Evolutionary conservation across 2,797 vertebrate species (phyloP).

Genomic region (Pseudomugil gertrudae): DNA sequence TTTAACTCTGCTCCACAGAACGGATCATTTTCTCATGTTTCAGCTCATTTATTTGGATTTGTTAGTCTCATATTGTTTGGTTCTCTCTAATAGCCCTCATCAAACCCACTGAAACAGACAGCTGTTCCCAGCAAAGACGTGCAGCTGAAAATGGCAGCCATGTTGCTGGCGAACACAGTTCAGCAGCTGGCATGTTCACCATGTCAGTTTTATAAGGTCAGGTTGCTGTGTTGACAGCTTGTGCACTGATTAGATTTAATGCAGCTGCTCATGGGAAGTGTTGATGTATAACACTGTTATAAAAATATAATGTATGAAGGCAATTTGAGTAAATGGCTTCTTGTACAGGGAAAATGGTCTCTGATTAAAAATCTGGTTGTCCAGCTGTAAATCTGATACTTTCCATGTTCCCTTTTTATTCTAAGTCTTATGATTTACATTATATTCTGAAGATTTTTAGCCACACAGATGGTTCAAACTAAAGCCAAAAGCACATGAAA

Average conservation of each 20-base stretch:
- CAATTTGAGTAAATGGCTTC: slow-evolving; percentile 4
- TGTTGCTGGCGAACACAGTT: too few species aligned
- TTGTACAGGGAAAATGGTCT: neutral
- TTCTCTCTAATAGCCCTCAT: neutral
- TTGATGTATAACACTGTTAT: slow-evolving; percentile 1
- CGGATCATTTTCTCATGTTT: neutral
- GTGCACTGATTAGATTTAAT: slow-evolving; percentile 12
- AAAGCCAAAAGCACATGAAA: neutral
- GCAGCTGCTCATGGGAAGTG: neutral
- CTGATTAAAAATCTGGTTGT: neutral
- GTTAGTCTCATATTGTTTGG: neutral
- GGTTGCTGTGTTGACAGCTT: slow-evolving; percentile 1
- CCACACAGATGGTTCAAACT: neutral
- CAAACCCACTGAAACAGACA: neutral
- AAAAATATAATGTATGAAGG: neutral
- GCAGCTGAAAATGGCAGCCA: neutral
- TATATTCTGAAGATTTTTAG: neutral
- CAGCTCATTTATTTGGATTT: neutral
- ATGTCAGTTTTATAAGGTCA: slow-evolving; percentile 12
- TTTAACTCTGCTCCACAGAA: neutral
- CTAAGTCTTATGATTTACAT: neutral
- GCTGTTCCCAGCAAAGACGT: neutral
- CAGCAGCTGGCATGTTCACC: neutral
- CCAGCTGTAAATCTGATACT: slow-evolving; percentile 6
- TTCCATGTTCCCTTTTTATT: neutral